These are phyloP conservation scores for Apodemus sylvaticus DNA, from an alignment of 2,113 vertebrate genomes.

Conservation along the genomic window DNA sequence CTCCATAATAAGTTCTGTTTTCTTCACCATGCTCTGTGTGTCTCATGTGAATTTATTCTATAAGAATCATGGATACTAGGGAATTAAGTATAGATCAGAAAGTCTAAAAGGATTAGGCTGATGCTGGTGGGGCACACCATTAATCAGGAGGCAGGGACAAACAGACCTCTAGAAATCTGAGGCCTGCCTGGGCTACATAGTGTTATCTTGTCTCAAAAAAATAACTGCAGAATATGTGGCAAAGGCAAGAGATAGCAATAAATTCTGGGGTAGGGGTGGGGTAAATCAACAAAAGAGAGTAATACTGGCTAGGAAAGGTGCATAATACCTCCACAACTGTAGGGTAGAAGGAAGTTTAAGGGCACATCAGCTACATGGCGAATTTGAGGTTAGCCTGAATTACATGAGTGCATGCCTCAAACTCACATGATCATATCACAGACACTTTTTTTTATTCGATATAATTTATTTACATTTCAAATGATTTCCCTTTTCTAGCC, in stretches of 20 bases:
- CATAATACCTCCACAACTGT: neutral
- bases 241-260: neutral
- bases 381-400: neutral
- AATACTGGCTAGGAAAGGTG: neutral
- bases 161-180: neutral
- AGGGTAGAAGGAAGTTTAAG: neutral
- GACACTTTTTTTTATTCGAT: too few relatives aligned
- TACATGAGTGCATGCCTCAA: neutral
- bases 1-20: neutral
- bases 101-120: neutral
- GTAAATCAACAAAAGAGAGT: neutral
- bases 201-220: neutral
- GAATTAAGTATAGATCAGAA: neutral
- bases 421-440: neutral
- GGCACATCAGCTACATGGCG: neutral
- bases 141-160: neutral
- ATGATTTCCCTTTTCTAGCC: too few relatives aligned
- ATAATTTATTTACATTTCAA: too few relatives aligned
- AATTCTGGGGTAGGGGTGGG: neutral
- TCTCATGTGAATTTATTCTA: neutral
- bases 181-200: neutral
- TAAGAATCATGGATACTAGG: neutral
- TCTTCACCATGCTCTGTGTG: neutral
- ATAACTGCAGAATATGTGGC: neutral
- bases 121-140: neutral